These are phyloP conservation scores for Micrastur ruficollis DNA, from an alignment of 2,797 vertebrate genomes.

Conservation along the genomic window DNA sequence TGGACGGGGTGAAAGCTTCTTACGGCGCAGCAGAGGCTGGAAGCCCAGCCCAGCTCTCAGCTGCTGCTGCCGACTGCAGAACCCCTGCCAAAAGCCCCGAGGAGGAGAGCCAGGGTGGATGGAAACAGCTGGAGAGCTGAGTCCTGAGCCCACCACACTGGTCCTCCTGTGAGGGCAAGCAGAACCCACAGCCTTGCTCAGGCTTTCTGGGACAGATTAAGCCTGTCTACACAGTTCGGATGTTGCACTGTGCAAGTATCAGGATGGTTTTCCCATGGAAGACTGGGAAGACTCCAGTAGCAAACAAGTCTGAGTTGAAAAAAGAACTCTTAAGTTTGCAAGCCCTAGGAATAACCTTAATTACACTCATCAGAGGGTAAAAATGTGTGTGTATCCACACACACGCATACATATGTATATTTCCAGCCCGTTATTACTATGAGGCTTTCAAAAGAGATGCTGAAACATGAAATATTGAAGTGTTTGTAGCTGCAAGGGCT, in stretches of 20 bases:
- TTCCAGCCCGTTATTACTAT: not conserved
- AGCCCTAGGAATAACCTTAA: not conserved
- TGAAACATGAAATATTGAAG: not conserved
- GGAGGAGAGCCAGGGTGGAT: fast-evolving
- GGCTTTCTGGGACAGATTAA: not conserved
- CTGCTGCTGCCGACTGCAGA: not conserved
- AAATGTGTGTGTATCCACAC: not conserved
- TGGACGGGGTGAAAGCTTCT: not conserved
- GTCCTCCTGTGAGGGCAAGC: not conserved
- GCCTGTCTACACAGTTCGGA: not conserved
- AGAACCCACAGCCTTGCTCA: not conserved
- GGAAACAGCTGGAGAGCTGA: not conserved
- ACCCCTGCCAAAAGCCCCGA: fast-evolving
- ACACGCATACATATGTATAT: not conserved
- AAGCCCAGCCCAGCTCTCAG: not conserved
- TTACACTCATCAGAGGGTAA: not conserved
- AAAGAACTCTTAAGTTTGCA: not conserved
- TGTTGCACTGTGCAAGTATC: not conserved
- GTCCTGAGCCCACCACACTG: fast-evolving
- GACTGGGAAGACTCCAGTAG: not conserved
- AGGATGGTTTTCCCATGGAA: not conserved
- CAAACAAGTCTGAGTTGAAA: not conserved
- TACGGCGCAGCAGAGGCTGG: not conserved
- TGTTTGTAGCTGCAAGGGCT: not conserved
- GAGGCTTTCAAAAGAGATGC: not conserved